Base-by-base conservation (phyloP, 1,140 invertebrate species). In the Liolophura sinensis region DNA sequence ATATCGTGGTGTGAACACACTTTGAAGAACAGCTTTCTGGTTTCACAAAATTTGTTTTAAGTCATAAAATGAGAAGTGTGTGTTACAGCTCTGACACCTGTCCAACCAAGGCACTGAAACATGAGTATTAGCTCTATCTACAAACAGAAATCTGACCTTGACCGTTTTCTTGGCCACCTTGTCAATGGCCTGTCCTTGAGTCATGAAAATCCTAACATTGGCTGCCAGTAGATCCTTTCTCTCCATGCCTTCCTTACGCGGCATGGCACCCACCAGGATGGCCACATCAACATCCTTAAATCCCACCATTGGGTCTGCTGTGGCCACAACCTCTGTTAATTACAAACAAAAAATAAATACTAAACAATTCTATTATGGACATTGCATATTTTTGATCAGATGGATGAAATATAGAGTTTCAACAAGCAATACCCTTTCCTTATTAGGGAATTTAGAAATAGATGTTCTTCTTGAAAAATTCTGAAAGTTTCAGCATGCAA, bases 211-310 rank as follows among this genome's bases (percentile, higher is more conserved):
- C 82, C 96, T 96, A 7, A 99, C 96, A 87, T 99, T 99, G 12
- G 97, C 97, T 50, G 94, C 92, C 40, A 97, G 85, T 27, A 94
- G 84, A 82, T 99, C 98, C 85, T 99, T 99, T 51, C 98, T 89
- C 83, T 99, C 97, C 98, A 99, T 99, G 55, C 97, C 97, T 81
- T 99, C 93, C 78, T 92, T 93, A 20, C 98, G 89, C 0, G 98
- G 98, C 97, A 99, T 99, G 9, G 98, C 92, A 54, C 98, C 98
- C 50, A 99, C 96, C 56, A 99, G 87, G 80, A 99, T 98, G n/a
- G 96, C 98, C 58, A 95, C 94, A 77, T 96, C 93, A 59, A 98
- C 93, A 87, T 97, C 92, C 78, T 95, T 94, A 85, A 99, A 99
- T 51, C 94, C 98, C 54, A 89, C 90, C 60, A 89, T 90, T 51